These are phyloP conservation scores for Bombyx mandarina DNA, from an alignment of 1,140 invertebrate species.

Conservation along the genomic window DNA sequence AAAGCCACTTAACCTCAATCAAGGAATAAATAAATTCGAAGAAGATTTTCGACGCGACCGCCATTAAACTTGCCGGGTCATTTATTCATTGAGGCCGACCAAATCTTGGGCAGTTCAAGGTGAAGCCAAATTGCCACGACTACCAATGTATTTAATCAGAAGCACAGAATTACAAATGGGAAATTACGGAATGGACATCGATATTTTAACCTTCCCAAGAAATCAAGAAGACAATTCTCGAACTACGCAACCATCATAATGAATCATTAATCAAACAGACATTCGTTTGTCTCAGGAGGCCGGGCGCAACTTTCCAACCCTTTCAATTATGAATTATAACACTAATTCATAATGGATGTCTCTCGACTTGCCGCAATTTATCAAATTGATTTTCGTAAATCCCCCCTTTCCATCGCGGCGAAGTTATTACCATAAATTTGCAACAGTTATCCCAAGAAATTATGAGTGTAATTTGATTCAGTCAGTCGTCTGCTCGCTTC, in stretches of 20 bases:
- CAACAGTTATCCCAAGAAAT: constrained; percentile 46
- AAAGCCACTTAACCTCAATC: too few species aligned
- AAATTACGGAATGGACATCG: neutral
- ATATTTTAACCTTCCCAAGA: constrained; percentile 35
- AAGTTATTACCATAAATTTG: constrained; percentile 45
- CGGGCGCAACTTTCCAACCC: constrained; percentile 43
- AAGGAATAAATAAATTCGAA: too few species aligned
- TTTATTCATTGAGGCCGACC: neutral
- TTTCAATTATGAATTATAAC: constrained; percentile 65
- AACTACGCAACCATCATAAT: constrained; percentile 40
- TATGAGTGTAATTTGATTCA: constrained; percentile 40
- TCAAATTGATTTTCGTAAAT: constrained; percentile 58
- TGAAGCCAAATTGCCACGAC: constrained; percentile 1
- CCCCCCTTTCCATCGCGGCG: constrained; percentile 24
- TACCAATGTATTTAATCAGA: constrained; percentile 1
- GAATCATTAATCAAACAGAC: constrained; percentile 62
- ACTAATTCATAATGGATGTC: constrained; percentile 61
- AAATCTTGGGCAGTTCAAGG: constrained; percentile 2
- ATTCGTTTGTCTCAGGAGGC: constrained; percentile 55
- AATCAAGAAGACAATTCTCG: constrained; percentile 30
- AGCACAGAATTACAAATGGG: neutral
- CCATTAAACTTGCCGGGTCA: neutral
- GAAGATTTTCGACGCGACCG: neutral
- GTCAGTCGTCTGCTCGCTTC: constrained; percentile 26
- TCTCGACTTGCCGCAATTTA: constrained; percentile 49